Percentiles rank a stretch among this genome's conserved stretches.
Evolutionary conservation across 1,140 invertebrate species (phyloP).

Genomic region (Brachionus rotundiformis): DNA sequence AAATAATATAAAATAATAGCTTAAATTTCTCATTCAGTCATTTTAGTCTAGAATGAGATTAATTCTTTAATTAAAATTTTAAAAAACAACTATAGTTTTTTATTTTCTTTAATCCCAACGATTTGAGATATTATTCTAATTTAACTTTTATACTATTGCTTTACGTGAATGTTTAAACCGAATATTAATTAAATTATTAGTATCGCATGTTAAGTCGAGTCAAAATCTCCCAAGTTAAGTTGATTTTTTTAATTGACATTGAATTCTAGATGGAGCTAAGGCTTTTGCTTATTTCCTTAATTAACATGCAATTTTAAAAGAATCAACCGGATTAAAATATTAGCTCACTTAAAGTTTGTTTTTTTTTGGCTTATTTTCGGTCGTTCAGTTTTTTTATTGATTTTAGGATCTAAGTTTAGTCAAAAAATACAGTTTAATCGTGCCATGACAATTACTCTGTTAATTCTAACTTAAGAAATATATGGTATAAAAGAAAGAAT

Average conservation of each 20-base stretch:
- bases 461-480: neutral
- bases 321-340: conserved; percentile 41
- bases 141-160: neutral
- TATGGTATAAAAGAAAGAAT: neutral
- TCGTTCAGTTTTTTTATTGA: conserved; percentile 18
- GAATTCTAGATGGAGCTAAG: neutral
- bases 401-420: neutral
- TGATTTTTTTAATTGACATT: conserved; percentile 33
- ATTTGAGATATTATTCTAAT: neutral
- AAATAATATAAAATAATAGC: too few relatives aligned
- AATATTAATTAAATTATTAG: conserved; percentile 7
- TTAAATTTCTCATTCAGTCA: too few relatives aligned
- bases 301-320: conserved; percentile 31
- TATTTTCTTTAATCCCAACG: neutral
- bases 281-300: neutral
- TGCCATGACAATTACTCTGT: neutral
- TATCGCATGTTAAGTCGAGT: conserved; percentile 27
- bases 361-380: neutral
- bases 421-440: neutral
- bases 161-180: neutral
- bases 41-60: too few relatives aligned
- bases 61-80: too few relatives aligned
- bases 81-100: too few relatives aligned
- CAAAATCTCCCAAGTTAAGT: neutral
- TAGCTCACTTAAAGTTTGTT: neutral